These are phyloP conservation scores for Henricia sp. DNA, from an alignment of 53 echinoderm and acorn worm genomes.

Conservation along the genomic window DNA sequence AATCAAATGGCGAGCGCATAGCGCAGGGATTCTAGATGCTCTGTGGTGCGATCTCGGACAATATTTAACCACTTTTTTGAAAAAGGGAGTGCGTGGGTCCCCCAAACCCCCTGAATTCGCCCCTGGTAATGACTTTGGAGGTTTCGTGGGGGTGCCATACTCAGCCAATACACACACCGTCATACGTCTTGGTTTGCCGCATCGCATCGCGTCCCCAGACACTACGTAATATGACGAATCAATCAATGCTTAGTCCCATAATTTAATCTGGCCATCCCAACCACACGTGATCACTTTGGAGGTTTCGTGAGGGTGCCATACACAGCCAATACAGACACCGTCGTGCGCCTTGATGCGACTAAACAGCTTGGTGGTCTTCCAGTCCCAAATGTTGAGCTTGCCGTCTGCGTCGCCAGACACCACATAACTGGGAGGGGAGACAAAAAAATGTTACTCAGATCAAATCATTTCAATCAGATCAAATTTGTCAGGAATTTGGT, in stretches of 20 bases:
- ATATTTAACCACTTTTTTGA: too few species aligned
- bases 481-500: too few species aligned
- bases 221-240: too few species aligned
- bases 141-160: constrained; percentile 98
- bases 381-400: constrained; percentile 98
- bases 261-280: constrained; percentile 98
- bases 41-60: too few species aligned
- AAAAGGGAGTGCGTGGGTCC: too few species aligned
- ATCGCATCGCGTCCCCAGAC: too few species aligned
- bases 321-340: constrained; percentile 92
- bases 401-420: constrained; percentile 98
- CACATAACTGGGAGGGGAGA: constrained; percentile 73
- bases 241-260: constrained; percentile 93
- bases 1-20: too few species aligned
- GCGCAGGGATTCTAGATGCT: too few species aligned
- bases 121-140: too few species aligned
- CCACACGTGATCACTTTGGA: constrained; percentile 98
- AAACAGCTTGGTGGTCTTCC: constrained; percentile 97
- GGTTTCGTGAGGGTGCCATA: constrained; percentile 98
- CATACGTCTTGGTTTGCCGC: constrained; percentile 93
- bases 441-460: too few species aligned
- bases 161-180: constrained; percentile 95
- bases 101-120: too few species aligned
- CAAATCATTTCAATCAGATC: too few species aligned
- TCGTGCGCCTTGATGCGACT: constrained; percentile 96